These are phyloP conservation scores for Pseudomugil gertrudae DNA, from an alignment of 2,797 vertebrate species.

Conservation along the genomic window DNA sequence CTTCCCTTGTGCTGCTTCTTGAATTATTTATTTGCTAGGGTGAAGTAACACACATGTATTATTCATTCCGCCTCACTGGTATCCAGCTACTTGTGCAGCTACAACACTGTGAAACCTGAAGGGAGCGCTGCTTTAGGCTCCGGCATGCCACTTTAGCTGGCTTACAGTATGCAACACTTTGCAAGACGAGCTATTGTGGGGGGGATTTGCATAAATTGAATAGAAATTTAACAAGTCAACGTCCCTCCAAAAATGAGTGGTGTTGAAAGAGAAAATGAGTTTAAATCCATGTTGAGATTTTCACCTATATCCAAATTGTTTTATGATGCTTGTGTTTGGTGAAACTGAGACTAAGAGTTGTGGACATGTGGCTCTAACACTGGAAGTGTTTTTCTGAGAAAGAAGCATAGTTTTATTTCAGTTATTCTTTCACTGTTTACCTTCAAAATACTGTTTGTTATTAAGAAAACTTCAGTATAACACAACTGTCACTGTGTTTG, in stretches of 20 bases:
- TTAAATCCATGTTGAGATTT: constrained; percentile 46
- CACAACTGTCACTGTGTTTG: no score
- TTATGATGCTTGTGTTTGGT: constrained; percentile 21
- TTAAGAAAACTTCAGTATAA: no score
- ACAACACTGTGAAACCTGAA: constrained; percentile 53
- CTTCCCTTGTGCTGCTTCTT: constrained; percentile 38
- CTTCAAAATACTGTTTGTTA: no score
- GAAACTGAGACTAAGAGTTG: neutral
- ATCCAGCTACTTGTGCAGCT: constrained; percentile 50
- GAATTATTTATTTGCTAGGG: constrained; percentile 65
- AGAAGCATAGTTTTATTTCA: no score
- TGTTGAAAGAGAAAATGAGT: constrained; percentile 47
- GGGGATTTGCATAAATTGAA: constrained; percentile 64
- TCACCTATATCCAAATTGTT: constrained; percentile 19
- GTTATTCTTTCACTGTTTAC: neutral
- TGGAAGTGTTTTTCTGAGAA: no score
- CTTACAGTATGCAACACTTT: constrained; percentile 52
- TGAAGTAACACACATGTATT: constrained; percentile 72
- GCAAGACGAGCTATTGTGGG: constrained; percentile 52
- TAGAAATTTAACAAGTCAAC: constrained; percentile 51
- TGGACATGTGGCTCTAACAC: neutral
- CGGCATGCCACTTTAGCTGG: constrained; percentile 33
- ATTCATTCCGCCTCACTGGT: constrained; percentile 60
- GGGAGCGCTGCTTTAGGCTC: constrained; percentile 54
- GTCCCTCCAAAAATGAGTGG: constrained; percentile 23